A percentile compares a stretch with the other conserved stretches of the same genome.
phyloP scores from a whole-genome alignment of 2,113 vertebrate genomes.

The Spilogale gracilis region DNA sequence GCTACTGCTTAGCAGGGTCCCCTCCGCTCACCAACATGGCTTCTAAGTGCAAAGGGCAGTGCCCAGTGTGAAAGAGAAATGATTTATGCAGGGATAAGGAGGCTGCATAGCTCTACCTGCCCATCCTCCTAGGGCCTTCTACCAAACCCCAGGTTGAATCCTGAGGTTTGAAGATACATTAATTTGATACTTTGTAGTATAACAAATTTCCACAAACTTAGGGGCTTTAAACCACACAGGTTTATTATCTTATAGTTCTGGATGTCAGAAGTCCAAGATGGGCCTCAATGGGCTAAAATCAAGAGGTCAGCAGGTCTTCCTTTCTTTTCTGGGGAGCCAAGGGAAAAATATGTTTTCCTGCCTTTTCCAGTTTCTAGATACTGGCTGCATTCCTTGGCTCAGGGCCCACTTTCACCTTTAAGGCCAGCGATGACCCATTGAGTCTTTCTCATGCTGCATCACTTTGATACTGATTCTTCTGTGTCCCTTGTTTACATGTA shows the following conservation, averaged over 20 bases:
- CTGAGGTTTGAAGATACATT: neutral
- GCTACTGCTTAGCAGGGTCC: neutral
- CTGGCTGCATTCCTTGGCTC: neutral
- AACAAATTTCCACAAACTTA: neutral
- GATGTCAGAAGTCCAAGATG: neutral
- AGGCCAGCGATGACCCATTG: neutral
- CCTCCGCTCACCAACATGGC: neutral
- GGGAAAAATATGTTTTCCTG: neutral
- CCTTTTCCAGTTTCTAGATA: neutral
- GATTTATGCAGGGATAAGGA: neutral
- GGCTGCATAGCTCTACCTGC: neutral
- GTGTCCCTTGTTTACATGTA: neutral
- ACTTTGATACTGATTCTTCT: neutral
- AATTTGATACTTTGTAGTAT: neutral
- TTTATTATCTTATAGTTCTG: neutral
- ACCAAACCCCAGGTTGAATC: too few relatives aligned
- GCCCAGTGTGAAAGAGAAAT: neutral
- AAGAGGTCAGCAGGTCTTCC: neutral
- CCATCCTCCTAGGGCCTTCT: neutral
- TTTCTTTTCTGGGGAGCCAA: neutral
- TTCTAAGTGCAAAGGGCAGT: neutral
- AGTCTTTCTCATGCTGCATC: accelerated
- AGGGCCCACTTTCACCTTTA: neutral
- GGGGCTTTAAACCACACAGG: neutral
- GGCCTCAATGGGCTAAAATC: neutral